Percentiles rank a stretch among this genome's conserved stretches.
phyloP scores from a whole-genome alignment of 1,140 invertebrate genomes.

The Trichonephila inaurata region DNA sequence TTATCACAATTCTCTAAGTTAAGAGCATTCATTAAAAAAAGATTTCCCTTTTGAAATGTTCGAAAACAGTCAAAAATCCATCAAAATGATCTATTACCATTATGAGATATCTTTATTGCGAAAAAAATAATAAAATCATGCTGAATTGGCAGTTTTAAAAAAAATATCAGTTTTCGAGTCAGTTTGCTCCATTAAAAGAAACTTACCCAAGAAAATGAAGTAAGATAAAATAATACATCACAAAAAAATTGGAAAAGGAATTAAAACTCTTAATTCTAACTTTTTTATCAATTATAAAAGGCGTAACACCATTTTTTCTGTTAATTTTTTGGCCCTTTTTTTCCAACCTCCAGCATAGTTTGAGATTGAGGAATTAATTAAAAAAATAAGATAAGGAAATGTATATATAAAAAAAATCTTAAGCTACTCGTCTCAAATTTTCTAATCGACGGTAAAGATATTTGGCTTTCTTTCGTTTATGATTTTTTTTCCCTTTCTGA shows the following conservation, averaged over 20 bases:
- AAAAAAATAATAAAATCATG: not conserved
- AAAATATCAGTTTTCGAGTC: not conserved
- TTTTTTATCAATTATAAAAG: not conserved
- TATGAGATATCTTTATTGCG: too few relatives aligned
- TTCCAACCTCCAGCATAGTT: not conserved
- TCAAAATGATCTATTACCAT: too few relatives aligned
- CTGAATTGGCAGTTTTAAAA: not conserved
- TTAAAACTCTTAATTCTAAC: not conserved
- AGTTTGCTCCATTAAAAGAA: not conserved
- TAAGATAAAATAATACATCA: not conserved
- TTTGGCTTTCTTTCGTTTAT: constrained; percentile 35
- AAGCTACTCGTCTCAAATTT: not conserved
- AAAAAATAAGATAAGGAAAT: not conserved
- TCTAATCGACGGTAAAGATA: constrained; percentile 32
- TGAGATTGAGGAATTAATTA: not conserved
- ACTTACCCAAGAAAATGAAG: not conserved
- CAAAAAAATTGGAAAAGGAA: not conserved
- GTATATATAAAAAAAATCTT: constrained; percentile 23
- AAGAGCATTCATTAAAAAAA: too few relatives aligned
- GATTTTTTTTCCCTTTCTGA: constrained; percentile 39
- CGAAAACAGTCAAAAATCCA: too few relatives aligned
- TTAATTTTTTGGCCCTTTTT: not conserved
- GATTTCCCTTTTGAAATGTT: too few relatives aligned
- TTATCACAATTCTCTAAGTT: too few relatives aligned
- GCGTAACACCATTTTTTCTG: not conserved